Base-by-base conservation (phyloP, 2,888 invertebrate species). In the Sinopyrophorus schimmeli region DNA sequence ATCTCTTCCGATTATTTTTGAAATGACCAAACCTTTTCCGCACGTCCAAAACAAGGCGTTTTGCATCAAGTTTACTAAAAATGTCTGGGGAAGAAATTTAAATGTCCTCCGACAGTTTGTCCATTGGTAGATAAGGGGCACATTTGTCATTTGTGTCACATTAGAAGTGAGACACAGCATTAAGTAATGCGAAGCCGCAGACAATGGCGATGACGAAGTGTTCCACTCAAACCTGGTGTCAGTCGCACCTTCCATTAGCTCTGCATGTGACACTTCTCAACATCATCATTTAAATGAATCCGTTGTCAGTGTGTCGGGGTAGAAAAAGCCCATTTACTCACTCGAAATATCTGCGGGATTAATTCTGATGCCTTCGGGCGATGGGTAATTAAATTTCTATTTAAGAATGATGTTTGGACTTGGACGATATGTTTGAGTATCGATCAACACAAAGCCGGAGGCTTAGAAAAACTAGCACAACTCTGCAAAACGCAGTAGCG, bases 281-380 rank as follows among this genome's bases (percentile, higher is more conserved):
- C 63, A 65, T 69, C 68, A 68, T 69, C 66, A 69, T 69, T 69
- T 69, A 68, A 68, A 68, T 69, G 63, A 62, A 61, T 61, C 58
- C 40, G 43, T 44, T 49, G 44, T 41, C 30, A 26, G 6, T 31
- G n/a, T n/a, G 30, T 38, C 31, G 24, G n/a, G n/a, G n/a, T n/a
- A n/a, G 26, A 43, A 43, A 35, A 43, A 43, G 41, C 28, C 20
- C 26, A 40, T 47, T 51, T 37, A 12, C 20, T n/a, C n/a, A 23
- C 10, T 9, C n/a, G 24, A 35, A 35, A 35, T 35, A 35, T 15
- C 14, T 5, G 15, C 12, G 2, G 15, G 35, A 35, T 24, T 35
- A 35, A 35, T n/a, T n/a, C n/a, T n/a, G 21, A 35, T 16, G 21
- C 10, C 5, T 6, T 10, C 21, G n/a, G 15, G 21, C 5, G 7